A percentile compares a stretch with the other conserved stretches of the same genome.
Evolutionary conservation across 2,888 invertebrate species (phyloP).

Genomic region (Athalia circularis): DNA sequence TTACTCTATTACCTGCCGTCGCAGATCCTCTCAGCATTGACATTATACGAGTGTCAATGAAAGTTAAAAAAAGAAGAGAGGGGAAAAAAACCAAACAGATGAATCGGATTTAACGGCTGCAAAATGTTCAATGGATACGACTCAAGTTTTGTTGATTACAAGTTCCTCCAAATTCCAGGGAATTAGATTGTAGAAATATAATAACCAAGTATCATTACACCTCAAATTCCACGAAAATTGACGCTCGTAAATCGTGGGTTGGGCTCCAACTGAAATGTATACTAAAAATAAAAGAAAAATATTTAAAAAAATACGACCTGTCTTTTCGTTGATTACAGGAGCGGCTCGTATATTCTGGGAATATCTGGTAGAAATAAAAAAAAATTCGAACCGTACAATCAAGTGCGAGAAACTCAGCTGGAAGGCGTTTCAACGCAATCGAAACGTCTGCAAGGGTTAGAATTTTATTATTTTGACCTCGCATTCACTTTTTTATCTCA

Average conservation of each 20-base stretch:
- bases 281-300: too few species aligned
- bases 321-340: not conserved
- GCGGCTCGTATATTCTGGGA: not conserved
- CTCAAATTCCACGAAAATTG: not conserved
- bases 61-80: too few species aligned
- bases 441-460: too few species aligned
- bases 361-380: not conserved
- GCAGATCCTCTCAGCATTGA: not conserved
- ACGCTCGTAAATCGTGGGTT: not conserved
- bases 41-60: not conserved
- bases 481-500: constrained; percentile 2
- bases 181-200: not conserved
- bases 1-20: not conserved
- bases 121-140: too few species aligned
- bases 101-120: not conserved
- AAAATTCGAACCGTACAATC: not conserved
- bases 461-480: not conserved
- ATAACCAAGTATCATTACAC: not conserved
- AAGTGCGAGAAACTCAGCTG: constrained; percentile 9
- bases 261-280: too few species aligned
- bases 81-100: not conserved
- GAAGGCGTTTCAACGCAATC: too few species aligned
- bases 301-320: too few species aligned
- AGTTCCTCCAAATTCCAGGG: too few species aligned
- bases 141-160: too few species aligned